Evolutionary conservation across 2,888 invertebrate genomes (phyloP).

Genomic region (Agrotis puta): DNA sequence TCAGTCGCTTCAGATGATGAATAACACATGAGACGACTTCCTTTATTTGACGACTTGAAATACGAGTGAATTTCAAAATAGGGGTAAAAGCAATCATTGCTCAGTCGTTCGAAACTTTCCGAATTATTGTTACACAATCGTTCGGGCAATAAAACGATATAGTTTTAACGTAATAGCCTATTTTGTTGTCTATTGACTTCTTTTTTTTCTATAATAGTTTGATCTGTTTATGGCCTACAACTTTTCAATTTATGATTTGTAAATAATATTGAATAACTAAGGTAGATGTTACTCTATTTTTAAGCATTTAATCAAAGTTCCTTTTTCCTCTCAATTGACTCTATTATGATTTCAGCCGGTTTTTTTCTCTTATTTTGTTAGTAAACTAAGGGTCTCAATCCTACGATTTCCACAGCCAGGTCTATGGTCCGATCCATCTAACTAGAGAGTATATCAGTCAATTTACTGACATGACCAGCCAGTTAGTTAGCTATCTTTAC

Average conservation of each 20-base stretch:
- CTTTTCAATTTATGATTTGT: background rate
- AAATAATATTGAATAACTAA: background rate
- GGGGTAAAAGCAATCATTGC: slow-evolving; percentile 60
- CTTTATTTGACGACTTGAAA: slow-evolving; percentile 77
- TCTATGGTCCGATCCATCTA: no score
- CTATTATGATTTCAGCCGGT: background rate
- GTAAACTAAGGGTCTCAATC: no score
- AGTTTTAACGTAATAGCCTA: slow-evolving; percentile 45
- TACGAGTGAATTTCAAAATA: slow-evolving; percentile 74
- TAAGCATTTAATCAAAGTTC: background rate
- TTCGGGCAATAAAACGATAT: slow-evolving; percentile 59
- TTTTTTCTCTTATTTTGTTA: no score
- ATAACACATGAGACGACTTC: slow-evolving; percentile 78
- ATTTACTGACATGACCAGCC: no score
- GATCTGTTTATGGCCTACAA: slow-evolving; percentile 33
- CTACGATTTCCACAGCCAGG: no score
- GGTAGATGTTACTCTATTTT: background rate
- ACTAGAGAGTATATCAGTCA: no score
- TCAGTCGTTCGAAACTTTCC: slow-evolving; percentile 58
- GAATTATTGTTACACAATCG: slow-evolving; percentile 60
- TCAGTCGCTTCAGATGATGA: slow-evolving; percentile 71
- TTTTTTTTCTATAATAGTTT: slow-evolving; percentile 22
- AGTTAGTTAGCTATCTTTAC: background rate
- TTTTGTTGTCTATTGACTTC: slow-evolving; percentile 28
- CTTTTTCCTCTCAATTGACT: background rate